These are phyloP conservation scores for Anastrepha obliqua DNA, from an alignment of 1,140 invertebrate genomes.

Conservation along the genomic window DNA sequence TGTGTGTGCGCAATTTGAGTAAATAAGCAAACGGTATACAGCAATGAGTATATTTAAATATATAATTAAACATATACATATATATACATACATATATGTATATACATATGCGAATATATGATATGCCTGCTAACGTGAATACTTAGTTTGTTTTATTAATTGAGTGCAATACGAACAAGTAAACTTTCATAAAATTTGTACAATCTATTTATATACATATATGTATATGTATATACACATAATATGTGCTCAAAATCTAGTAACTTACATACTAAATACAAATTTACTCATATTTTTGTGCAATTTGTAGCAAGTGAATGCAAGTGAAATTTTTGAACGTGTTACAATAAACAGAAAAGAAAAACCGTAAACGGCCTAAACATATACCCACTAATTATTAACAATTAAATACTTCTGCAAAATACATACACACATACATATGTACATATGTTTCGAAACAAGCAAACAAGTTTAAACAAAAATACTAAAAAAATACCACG, in stretches of 20 bases:
- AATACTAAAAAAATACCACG: too few relatives aligned
- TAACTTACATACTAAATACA: not conserved
- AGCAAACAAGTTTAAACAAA: too few relatives aligned
- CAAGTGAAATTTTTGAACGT: conserved; percentile 23
- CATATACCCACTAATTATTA: not conserved
- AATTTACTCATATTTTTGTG: conserved; percentile 3
- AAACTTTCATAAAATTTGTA: not conserved
- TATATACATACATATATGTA: not conserved
- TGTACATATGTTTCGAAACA: not conserved
- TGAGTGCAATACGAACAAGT: conserved; percentile 1
- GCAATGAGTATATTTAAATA: not conserved
- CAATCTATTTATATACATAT: not conserved
- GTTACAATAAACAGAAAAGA: not conserved
- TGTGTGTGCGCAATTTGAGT: conserved; percentile 42
- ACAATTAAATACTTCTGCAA: not conserved
- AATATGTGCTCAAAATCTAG: not conserved
- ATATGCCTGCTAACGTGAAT: not conserved
- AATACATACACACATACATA: not conserved
- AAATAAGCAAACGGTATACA: conserved; percentile 23
- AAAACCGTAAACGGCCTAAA: not conserved
- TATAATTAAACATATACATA: conserved; percentile 1
- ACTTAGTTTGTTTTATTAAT: not conserved
- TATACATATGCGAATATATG: not conserved
- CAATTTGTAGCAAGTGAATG: conserved; percentile 41
- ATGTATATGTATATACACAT: not conserved